Conservation (phyloP, 2,797 vertebrate species). For the Nyctibius grandis region DNA sequence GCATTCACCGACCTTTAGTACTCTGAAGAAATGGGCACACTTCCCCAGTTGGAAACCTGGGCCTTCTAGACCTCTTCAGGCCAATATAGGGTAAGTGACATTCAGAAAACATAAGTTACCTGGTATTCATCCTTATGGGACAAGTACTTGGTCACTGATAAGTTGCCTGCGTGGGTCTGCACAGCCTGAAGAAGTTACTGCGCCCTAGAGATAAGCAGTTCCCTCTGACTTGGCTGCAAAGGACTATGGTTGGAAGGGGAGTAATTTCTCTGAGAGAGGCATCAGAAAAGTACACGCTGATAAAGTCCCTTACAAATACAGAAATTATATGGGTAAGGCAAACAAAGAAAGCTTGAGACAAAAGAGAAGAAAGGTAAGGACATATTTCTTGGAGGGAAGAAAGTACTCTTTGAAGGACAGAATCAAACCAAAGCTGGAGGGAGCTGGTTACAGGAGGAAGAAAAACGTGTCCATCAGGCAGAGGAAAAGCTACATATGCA, state of each 20-base stretch:
- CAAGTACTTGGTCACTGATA: background rate
- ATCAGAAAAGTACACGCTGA: background rate
- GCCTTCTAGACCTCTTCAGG: background rate
- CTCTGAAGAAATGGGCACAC: background rate
- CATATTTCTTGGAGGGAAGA: background rate
- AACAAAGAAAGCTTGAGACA: background rate
- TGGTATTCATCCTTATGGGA: background rate
- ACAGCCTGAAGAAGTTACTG: background rate
- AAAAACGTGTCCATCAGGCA: background rate
- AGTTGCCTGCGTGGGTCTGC: background rate
- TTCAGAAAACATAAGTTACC: background rate
- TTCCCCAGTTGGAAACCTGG: background rate
- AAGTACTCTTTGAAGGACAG: background rate
- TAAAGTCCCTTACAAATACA: background rate
- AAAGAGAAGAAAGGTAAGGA: background rate
- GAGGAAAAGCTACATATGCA: background rate
- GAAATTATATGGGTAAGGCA: background rate
- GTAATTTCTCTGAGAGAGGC: background rate
- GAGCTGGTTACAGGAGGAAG: background rate
- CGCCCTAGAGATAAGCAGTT: background rate
- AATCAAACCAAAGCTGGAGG: background rate
- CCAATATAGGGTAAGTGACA: background rate
- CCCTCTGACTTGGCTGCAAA: background rate
- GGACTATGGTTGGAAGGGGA: background rate
- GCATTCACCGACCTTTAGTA: background rate